Percentiles rank a stretch among this genome's conserved stretches.
These are phyloP conservation scores for Eira barbara DNA, from an alignment of 2,113 vertebrate genomes.

Conservation along the genomic window DNA sequence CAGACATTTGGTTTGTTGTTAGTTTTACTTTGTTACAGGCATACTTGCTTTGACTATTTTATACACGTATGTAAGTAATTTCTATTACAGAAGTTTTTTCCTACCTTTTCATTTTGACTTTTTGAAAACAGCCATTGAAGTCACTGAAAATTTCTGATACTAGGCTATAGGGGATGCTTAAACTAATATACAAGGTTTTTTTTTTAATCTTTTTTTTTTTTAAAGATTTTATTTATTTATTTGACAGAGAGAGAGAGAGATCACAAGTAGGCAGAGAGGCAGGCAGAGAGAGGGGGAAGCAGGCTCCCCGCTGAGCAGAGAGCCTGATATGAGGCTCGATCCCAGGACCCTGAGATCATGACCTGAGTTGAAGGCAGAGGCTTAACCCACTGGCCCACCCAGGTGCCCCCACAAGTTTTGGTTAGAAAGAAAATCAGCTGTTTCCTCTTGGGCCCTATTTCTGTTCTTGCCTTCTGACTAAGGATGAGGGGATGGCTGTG, in stretches of 20 bases:
- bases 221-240: too few species aligned
- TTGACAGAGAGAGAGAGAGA: too few species aligned
- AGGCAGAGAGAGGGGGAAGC: too few species aligned
- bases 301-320: too few species aligned
- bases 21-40: background rate
- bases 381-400: too few species aligned
- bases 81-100: background rate
- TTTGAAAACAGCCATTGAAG: conserved; percentile 7
- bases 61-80: background rate
- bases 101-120: background rate
- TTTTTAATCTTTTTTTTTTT: too few species aligned
- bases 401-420: background rate
- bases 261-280: too few species aligned
- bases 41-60: background rate
- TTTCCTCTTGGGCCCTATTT: background rate
- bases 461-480: background rate
- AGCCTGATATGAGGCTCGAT: too few species aligned
- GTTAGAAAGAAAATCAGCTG: background rate
- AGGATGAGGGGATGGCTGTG: background rate
- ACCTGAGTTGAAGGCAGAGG: too few species aligned
- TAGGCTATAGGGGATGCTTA: background rate
- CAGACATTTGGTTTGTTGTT: background rate
- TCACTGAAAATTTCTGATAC: background rate
- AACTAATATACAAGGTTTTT: background rate
- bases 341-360: too few species aligned